These are phyloP conservation scores for Pithys albifrons DNA, from an alignment of 2,113 vertebrate species.

Conservation along the genomic window DNA sequence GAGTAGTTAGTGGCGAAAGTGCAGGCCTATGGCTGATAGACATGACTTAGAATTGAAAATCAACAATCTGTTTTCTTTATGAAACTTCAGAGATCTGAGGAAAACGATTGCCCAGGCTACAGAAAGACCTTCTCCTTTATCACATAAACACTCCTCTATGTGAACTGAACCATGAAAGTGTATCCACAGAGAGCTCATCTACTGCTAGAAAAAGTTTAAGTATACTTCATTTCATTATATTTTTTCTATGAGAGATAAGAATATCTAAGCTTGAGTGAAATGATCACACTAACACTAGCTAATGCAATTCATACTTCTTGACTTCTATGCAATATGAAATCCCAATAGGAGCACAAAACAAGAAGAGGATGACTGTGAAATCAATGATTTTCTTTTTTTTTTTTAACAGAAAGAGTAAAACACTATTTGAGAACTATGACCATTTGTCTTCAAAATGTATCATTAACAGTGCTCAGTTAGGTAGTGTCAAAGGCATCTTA, in stretches of 20 bases:
- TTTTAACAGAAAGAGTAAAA: not conserved
- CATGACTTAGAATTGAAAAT: conserved; percentile 20
- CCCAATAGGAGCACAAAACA: not conserved
- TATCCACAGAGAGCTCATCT: not conserved
- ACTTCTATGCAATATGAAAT: not conserved
- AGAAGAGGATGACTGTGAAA: not conserved
- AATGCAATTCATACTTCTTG: not conserved
- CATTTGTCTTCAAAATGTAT: not conserved
- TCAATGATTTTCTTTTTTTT: not conserved
- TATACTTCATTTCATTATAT: not conserved
- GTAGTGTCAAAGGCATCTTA: not conserved
- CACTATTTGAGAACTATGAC: not conserved
- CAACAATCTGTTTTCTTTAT: not conserved
- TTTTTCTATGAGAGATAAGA: not conserved
- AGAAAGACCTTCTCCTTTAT: conserved; percentile 12
- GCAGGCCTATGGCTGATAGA: not conserved
- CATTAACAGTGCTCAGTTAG: not conserved
- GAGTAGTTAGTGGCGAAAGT: not conserved
- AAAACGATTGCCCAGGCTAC: conserved; percentile 17
- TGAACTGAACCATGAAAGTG: not conserved
- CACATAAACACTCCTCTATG: not conserved
- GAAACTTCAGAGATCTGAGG: conserved; percentile 15
- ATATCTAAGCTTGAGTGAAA: not conserved
- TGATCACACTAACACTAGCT: not conserved
- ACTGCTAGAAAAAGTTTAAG: not conserved